These are phyloP conservation scores for Melanerpes formicivorus DNA, from an alignment of 2,113 vertebrate genomes.

Conservation along the genomic window DNA sequence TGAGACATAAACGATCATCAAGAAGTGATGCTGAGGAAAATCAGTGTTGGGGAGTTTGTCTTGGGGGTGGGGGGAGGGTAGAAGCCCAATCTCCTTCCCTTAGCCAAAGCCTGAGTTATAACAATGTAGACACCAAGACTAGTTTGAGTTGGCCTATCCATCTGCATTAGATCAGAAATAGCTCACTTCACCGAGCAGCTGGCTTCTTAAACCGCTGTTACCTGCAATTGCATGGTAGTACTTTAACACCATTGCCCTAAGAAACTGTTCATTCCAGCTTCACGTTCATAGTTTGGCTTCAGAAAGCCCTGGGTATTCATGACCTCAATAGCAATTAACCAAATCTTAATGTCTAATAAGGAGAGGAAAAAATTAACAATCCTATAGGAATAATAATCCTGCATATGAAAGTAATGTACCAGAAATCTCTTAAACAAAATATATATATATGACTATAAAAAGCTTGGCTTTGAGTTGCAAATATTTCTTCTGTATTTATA, in stretches of 20 bases:
- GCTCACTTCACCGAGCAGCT: neutral
- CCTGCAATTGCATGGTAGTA: neutral
- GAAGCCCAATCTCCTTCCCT: neutral
- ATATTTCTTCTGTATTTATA: slow-evolving; percentile 68
- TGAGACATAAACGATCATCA: neutral
- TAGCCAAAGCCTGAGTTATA: neutral
- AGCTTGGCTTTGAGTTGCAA: neutral
- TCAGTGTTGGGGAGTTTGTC: neutral
- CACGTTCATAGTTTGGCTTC: neutral
- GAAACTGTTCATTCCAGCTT: neutral
- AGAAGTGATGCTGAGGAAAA: neutral
- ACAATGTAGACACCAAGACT: neutral
- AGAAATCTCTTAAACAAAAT: neutral
- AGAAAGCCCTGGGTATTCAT: neutral
- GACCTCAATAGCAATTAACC: neutral
- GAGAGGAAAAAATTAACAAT: neutral
- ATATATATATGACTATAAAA: neutral
- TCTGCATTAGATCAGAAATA: neutral
- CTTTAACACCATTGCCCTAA: neutral
- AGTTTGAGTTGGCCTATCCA: neutral
- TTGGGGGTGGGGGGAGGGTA: neutral
- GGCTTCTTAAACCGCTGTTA: neutral
- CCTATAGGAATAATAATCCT: neutral
- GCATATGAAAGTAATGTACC: neutral
- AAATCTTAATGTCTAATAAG: neutral